phyloP scores from a whole-genome alignment of 2,113 vertebrate species.

The Pluvianellus socialis region DNA sequence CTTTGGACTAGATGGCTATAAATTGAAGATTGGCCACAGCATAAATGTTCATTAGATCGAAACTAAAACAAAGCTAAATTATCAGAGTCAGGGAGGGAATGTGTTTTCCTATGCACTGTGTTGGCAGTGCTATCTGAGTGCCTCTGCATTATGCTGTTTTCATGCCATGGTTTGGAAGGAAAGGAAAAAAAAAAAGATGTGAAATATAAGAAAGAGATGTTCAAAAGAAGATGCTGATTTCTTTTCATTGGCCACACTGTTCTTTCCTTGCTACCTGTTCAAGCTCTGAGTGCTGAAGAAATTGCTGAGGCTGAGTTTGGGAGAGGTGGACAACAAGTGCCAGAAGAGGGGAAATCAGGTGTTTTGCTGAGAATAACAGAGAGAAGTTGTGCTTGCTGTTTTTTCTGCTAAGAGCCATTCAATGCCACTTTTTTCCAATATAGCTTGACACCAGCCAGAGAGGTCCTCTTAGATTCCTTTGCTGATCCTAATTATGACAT shows the following conservation, averaged over 20 bases:
- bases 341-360: background rate
- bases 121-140: background rate
- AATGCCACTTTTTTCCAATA: background rate
- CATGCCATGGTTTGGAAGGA: background rate
- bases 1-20: conserved; percentile 53
- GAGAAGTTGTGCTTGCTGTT: background rate
- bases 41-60: conserved; percentile 58
- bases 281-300: background rate
- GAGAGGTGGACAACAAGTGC: background rate
- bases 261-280: background rate
- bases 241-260: background rate
- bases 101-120: conserved; percentile 16
- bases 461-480: background rate
- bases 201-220: background rate
- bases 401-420: background rate
- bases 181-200: background rate
- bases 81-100: conserved; percentile 19
- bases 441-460: background rate
- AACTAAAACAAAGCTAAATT: conserved; percentile 61
- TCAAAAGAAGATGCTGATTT: background rate
- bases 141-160: conserved; percentile 18
- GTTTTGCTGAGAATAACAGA: background rate
- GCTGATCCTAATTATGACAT: background rate
- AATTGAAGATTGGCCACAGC: conserved; percentile 52
- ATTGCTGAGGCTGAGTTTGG: background rate